Conservation (phyloP, 1,140 invertebrate species). For the Papilio helenus region DNA sequence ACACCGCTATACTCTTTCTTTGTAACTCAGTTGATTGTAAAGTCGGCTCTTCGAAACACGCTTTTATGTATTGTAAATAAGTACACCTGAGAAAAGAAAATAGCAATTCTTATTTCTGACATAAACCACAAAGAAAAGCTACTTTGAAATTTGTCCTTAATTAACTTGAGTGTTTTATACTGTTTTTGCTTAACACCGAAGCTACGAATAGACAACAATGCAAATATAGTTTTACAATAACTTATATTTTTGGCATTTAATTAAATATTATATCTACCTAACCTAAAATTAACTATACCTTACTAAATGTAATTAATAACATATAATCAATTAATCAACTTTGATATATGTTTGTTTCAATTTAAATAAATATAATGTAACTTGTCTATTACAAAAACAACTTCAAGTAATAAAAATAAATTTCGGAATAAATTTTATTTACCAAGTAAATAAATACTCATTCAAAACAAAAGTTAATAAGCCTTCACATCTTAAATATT, state of each 20-base stretch:
- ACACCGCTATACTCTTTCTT: constrained; percentile 73
- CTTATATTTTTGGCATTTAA: constrained; percentile 44
- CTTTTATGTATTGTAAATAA: constrained; percentile 80
- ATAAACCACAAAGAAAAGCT: background rate
- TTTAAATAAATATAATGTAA: no score
- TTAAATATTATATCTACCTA: no score
- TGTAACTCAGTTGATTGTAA: constrained; percentile 67
- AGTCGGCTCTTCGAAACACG: constrained; percentile 81
- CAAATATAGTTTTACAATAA: no score
- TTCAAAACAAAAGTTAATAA: background rate
- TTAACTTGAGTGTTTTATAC: background rate
- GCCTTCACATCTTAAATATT: background rate
- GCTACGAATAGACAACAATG: no score
- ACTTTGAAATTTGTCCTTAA: background rate
- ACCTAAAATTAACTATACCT: no score
- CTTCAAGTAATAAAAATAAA: no score
- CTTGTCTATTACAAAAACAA: no score
- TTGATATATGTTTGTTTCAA: no score
- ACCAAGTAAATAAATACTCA: background rate
- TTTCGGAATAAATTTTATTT: background rate
- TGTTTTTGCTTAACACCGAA: background rate
- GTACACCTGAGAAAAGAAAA: background rate
- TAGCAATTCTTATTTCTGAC: background rate
- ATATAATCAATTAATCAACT: no score
- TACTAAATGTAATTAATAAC: no score